Base-by-base conservation (phyloP, 2,113 vertebrate species). In the Patagioenas fasciata region DNA sequence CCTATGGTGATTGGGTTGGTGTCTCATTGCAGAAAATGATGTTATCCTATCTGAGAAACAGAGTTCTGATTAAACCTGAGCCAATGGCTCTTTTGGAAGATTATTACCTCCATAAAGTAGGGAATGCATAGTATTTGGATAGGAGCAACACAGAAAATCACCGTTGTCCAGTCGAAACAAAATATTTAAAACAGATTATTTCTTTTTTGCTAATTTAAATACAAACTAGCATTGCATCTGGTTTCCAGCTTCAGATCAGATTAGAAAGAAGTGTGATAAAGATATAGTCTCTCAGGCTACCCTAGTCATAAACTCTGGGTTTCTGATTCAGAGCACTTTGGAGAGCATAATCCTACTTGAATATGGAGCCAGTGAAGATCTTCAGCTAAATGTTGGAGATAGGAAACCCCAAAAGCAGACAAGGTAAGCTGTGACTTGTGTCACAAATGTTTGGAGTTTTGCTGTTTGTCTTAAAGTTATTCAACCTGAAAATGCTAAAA, bases 51-150 rank as follows among this genome's bases (percentile, higher is more conserved):
- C 6, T 34, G 13, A 80, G 10, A 47, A 78, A 34, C 8, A 5
- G 32, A 86, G 8, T 66, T 69, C 38, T 40, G 36, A n/a, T 58
- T 77, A 87, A 69, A 47, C 8, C 18, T 25, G 19, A 83, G n/a
- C 4, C 38, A 74, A 11, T 29, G 17, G 5, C 16, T 65, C 2
- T 13, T 34, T 80, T 31, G n/a, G 24, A 87, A 19, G 44, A 26
- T 36, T 58, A n/a, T 54, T 80, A 50, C 9, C 10, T 44, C 23
- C 7, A 13, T 54, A 42, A 38, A 0, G 1, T 20, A 26, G 26
- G 29, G 28, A 47, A 15, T 24, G 4, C 79, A 32, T 2, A 44
- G 15, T 7, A 34, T 62, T 40, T 73, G 15, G 19, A 8, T 58
- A n/a, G 29, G 13, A 74, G 23, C 1, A 7, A 69, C 34, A 28